Evolutionary conservation across 1,140 invertebrate species (phyloP), one percentile per base, ranked within the genome.

Genomic region (Latrodectus geometricus): DNA sequence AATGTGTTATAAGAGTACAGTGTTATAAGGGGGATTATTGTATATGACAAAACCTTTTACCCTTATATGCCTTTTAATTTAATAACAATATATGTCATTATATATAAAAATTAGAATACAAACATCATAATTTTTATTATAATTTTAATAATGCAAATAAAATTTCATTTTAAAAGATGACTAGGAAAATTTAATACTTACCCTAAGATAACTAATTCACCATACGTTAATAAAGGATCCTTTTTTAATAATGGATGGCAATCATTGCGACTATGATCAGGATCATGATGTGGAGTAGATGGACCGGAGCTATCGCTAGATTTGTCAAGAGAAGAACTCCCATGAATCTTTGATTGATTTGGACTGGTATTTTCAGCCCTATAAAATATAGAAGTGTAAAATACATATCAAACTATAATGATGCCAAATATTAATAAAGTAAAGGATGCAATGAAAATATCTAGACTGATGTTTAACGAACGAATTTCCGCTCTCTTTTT

Each of bases 141-240:
- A 65, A 65, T n/a, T 65, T 14, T 65, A 65, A 65, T 65, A 15
- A 3, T 65, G n/a, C n/a, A 65, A 65, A 15, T 65, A 65, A 65
- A 14, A 35, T 35, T 35, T 35, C 35, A 1, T 35, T 61, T 61
- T 61, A 8, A 3, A 61, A 61, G 11, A 11, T 2, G 8, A 61
- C 2, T 61, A 17, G 54, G 8, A 61, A 61, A 14, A 61, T 61
- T 14, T 2, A 69, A 21, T 56, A 12, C 94, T 94, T 93, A 97
- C 96, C 96, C 96, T 91, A 97, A 94, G 92, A 97, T 97, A 90
- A 97, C 95, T 90, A 98, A 93, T 94, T 98, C 96, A 88, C 96
- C 96, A 93, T 97, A 98, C 7, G 81, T 88, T 23, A 85, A 69
- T 15, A 82, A 69, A 17, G 81, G 87, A n/a, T 82, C 87, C 20